A percentile compares a stretch with the other conserved stretches of the same genome.
Conservation (phyloP, 2,797 vertebrate genomes). For the Ptychobarbus kaznakovi region DNA sequence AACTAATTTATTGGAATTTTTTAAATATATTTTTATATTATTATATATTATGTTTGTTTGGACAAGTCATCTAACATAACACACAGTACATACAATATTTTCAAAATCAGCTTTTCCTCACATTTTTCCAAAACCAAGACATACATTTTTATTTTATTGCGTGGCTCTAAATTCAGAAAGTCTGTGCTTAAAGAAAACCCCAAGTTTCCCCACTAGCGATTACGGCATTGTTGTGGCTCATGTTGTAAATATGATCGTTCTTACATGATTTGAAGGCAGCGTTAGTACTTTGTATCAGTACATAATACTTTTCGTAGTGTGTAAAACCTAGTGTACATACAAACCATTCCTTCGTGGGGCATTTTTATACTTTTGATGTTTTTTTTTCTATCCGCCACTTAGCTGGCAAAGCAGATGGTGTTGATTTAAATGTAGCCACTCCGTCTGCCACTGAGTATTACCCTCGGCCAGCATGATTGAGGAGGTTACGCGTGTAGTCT, state of each 20-base stretch:
- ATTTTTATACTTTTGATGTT: slow-evolving; percentile 28
- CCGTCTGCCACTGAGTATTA: slow-evolving; percentile 49
- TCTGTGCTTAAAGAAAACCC: background rate
- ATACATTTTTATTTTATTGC: background rate
- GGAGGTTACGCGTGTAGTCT: slow-evolving; percentile 31
- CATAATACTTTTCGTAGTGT: background rate
- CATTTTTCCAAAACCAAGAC: background rate
- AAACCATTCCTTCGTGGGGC: slow-evolving; percentile 12
- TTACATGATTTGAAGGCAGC: background rate
- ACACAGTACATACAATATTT: background rate
- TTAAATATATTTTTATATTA: too few species aligned
- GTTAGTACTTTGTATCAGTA: slow-evolving; percentile 8
- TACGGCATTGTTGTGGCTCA: background rate
- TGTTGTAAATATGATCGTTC: background rate
- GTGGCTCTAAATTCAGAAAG: background rate
- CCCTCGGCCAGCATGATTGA: slow-evolving; percentile 26
- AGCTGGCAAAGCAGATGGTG: slow-evolving; percentile 22
- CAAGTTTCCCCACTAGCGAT: background rate
- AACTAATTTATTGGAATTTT: background rate
- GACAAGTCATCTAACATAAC: background rate
- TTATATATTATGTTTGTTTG: background rate
- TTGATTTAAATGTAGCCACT: slow-evolving; percentile 28
- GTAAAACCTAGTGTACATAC: slow-evolving; percentile 6
- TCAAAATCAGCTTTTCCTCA: background rate
- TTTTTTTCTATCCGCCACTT: slow-evolving; percentile 1